Conservation (phyloP, 1,140 invertebrate species). For the Drosophila pallidifrons region DNA sequence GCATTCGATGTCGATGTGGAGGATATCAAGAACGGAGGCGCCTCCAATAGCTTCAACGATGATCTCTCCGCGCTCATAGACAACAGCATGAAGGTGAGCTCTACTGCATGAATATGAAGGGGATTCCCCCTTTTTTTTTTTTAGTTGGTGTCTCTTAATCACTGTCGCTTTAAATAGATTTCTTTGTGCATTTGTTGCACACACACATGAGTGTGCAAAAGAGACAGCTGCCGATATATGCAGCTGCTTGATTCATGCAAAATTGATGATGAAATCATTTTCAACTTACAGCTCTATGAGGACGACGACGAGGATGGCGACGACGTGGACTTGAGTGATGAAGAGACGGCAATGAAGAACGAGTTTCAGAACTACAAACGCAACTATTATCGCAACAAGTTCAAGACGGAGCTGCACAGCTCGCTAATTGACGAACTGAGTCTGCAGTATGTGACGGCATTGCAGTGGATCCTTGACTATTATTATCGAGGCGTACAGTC, state of each 20-base stretch:
- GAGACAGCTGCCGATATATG: too few species aligned
- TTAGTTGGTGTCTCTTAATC: neutral
- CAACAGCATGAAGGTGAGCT: slow-evolving; percentile 62
- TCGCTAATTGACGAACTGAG: slow-evolving; percentile 89
- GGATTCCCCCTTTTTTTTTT: neutral
- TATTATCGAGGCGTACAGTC: slow-evolving; percentile 98
- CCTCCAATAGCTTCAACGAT: slow-evolving; percentile 76
- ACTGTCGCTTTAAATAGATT: neutral
- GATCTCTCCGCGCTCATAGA: slow-evolving; percentile 69
- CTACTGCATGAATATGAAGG: neutral
- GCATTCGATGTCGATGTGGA: slow-evolving; percentile 71
- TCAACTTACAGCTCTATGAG: slow-evolving; percentile 51
- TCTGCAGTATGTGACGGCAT: slow-evolving; percentile 93
- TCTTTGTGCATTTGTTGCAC: neutral
- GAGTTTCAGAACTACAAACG: slow-evolving; percentile 95
- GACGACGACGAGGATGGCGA: slow-evolving; percentile 52
- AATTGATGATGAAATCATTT: too few species aligned
- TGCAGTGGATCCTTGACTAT: slow-evolving; percentile 98
- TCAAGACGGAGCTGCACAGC: slow-evolving; percentile 91
- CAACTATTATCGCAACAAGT: slow-evolving; percentile 96
- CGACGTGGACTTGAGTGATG: slow-evolving; percentile 87
- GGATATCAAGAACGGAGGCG: slow-evolving; percentile 37
- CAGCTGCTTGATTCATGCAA: too few species aligned
- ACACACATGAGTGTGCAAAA: too few species aligned
- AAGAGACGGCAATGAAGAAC: slow-evolving; percentile 62